Percentiles rank a stretch among this genome's conserved stretches.
Evolutionary conservation across 2,797 vertebrate species (phyloP).

Genomic region (Poecile montanus): DNA sequence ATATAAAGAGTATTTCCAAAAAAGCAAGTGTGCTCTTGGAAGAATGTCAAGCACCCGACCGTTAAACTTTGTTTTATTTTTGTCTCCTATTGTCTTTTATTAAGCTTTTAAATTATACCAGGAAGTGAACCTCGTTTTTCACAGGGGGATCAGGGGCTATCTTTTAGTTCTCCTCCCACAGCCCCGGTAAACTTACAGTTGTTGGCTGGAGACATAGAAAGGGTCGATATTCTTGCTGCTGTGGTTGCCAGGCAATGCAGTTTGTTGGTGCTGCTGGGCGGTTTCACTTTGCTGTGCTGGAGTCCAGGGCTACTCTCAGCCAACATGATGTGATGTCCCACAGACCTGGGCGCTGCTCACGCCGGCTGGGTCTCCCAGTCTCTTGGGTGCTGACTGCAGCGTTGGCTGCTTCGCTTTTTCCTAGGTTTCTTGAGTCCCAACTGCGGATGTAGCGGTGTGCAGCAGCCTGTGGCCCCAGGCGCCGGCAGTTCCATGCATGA

Average conservation of each 20-base stretch:
- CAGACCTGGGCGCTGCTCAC: background rate
- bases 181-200: background rate
- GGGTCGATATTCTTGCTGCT: background rate
- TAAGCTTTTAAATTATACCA: too few relatives aligned
- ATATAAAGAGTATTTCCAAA: too few relatives aligned
- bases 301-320: background rate
- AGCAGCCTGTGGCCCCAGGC: background rate
- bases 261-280: background rate
- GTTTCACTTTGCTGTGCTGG: background rate
- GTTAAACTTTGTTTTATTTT: too few relatives aligned
- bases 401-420: background rate
- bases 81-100: too few relatives aligned
- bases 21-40: too few relatives aligned
- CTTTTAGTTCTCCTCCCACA: background rate
- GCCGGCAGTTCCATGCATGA: background rate
- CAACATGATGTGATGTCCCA: background rate
- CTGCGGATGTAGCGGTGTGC: background rate
- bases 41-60: too few relatives aligned
- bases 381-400: fast-evolving
- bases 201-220: background rate
- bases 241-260: background rate
- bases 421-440: background rate
- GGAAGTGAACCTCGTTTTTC: too few relatives aligned
- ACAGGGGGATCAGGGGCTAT: background rate
- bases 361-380: background rate